phyloP scores from a whole-genome alignment of 1,140 invertebrate genomes.

The Brachionus calyciflorus region DNA sequence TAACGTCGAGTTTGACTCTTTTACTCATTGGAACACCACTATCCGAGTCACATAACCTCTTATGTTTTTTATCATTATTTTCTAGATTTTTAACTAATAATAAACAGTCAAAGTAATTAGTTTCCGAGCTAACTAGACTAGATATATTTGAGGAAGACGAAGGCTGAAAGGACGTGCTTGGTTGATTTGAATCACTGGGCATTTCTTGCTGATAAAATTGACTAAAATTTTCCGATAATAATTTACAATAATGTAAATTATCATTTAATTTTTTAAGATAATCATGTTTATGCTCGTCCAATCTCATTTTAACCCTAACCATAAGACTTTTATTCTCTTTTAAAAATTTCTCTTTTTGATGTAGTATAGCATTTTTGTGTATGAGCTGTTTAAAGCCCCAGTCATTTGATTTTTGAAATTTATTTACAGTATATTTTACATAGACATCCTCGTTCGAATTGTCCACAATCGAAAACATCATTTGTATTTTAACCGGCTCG shows the following conservation, averaged over 20 bases:
- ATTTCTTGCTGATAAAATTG: background rate
- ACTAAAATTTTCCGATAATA: constrained; percentile 42
- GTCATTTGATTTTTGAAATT: constrained; percentile 44
- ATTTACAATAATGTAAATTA: constrained; percentile 29
- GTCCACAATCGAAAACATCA: constrained; percentile 46
- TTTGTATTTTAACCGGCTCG: constrained; percentile 45
- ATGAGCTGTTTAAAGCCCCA: constrained; percentile 45
- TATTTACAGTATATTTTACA: constrained; percentile 47
- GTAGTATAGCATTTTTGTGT: constrained; percentile 43
- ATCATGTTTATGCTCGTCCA: constrained; percentile 42
- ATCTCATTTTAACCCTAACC: constrained; percentile 19
- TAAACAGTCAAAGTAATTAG: constrained; percentile 5
- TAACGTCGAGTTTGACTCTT: background rate
- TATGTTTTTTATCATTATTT: too few relatives aligned
- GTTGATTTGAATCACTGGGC: background rate
- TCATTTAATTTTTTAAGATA: constrained; percentile 39
- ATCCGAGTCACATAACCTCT: background rate
- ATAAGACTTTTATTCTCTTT: background rate
- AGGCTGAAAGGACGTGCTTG: background rate
- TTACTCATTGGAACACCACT: background rate
- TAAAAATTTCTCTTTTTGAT: constrained; percentile 22
- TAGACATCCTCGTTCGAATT: constrained; percentile 45
- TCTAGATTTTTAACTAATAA: background rate
- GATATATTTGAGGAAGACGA: background rate
- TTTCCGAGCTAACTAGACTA: background rate